A percentile compares a stretch with the other conserved stretches of the same genome.
These are phyloP conservation scores for Homarus americanus DNA, from an alignment of 1,140 invertebrate genomes.

Conservation along the genomic window DNA sequence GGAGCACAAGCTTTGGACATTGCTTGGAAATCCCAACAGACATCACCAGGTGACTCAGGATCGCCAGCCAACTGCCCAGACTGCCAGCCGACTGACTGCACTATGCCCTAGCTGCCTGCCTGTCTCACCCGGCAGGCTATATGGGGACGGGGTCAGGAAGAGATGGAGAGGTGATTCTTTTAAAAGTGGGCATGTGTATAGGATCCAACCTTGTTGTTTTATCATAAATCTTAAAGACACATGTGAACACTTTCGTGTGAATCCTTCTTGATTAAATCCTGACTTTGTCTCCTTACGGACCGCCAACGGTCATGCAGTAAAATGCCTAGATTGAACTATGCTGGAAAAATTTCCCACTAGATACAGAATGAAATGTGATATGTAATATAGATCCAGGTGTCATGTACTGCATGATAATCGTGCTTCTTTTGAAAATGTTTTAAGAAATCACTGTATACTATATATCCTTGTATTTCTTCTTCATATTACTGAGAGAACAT, in stretches of 20 bases:
- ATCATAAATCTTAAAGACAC: constrained; percentile 9
- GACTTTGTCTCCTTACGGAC: constrained; percentile 46
- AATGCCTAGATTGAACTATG: constrained; percentile 57
- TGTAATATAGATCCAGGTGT: constrained; percentile 71
- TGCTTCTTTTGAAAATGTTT: constrained; percentile 64
- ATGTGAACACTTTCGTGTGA: constrained; percentile 23
- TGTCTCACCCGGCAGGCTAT: constrained; percentile 43
- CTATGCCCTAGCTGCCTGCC: constrained; percentile 42
- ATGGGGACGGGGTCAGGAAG: constrained; percentile 35
- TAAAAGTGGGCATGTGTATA: constrained; percentile 34
- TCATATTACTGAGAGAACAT: constrained; percentile 38
- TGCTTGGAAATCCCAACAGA: neutral
- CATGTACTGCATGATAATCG: constrained; percentile 72
- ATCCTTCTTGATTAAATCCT: constrained; percentile 33
- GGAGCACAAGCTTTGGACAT: neutral
- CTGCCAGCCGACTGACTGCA: constrained; percentile 48
- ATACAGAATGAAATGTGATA: constrained; percentile 68
- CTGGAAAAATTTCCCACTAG: constrained; percentile 48
- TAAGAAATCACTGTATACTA: constrained; percentile 69
- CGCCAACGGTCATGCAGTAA: constrained; percentile 61
- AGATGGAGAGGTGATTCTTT: constrained; percentile 20
- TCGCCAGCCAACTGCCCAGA: constrained; percentile 9
- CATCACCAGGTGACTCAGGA: constrained; percentile 27
- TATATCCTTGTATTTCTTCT: constrained; percentile 64
- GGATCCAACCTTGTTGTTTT: constrained; percentile 20